phyloP scores from a whole-genome alignment of 2,888 invertebrate genomes.

The Cetonia aurata region DNA sequence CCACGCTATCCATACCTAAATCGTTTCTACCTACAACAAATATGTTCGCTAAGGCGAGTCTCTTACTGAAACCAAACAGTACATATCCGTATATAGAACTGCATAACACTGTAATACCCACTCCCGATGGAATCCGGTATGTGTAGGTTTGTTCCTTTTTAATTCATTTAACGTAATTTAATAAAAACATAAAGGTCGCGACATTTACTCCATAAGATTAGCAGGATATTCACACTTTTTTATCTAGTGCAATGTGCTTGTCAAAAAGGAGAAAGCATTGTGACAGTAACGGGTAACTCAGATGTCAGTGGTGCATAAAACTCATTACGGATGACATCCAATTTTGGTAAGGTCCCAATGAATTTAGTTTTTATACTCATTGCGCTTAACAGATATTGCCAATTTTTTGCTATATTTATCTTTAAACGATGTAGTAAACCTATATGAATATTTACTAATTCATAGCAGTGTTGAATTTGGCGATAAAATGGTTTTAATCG shows the following conservation, averaged over 20 bases:
- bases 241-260: neutral
- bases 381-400: too few relatives aligned
- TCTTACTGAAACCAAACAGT: neutral
- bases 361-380: too few relatives aligned
- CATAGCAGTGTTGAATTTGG: too few relatives aligned
- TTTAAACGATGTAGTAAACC: too few relatives aligned
- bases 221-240: neutral
- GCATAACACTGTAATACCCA: neutral
- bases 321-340: conserved; percentile 31
- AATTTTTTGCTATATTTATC: too few relatives aligned
- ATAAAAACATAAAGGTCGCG: neutral
- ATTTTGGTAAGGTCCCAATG: conserved; percentile 29
- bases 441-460: too few relatives aligned
- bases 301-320: conserved; percentile 35
- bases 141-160: neutral
- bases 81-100: neutral
- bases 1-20: neutral
- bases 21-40: neutral
- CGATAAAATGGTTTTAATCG: too few relatives aligned
- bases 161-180: conserved; percentile 17
- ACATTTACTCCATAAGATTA: neutral
- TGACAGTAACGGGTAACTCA: conserved; percentile 10
- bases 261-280: neutral
- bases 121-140: neutral
- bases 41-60: neutral